phyloP scores from a whole-genome alignment of 37 sponge, comb jelly and placozoan species.

The Amphimedon queenslandica region DNA sequence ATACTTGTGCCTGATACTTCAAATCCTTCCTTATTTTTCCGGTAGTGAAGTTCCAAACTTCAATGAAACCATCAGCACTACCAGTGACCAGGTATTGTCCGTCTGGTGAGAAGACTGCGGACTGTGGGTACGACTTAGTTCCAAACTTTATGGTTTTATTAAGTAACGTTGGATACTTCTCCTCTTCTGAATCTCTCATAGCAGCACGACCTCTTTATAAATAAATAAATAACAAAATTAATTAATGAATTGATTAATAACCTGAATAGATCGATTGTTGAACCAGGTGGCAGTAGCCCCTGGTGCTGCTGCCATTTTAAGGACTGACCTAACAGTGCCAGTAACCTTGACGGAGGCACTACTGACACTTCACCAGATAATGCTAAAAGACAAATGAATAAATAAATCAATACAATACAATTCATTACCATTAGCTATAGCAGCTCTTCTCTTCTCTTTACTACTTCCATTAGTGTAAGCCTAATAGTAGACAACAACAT shows the following conservation, averaged over 20 bases:
- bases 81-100: conserved; percentile 98
- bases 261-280: conserved; percentile 65
- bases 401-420: too few species aligned
- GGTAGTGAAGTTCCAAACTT: conserved; percentile 99
- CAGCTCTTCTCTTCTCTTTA: conserved; percentile 89
- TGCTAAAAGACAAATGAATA: conserved; percentile 22
- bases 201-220: conserved; percentile 74
- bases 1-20: conserved; percentile 94
- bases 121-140: conserved; percentile 86
- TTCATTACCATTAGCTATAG: conserved; percentile 88
- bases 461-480: conserved; percentile 96
- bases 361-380: conserved; percentile 96
- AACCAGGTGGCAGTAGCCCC: conserved; percentile 77
- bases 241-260: background rate
- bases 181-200: conserved; percentile 87
- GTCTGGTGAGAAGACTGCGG: conserved; percentile 90
- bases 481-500: too few species aligned
- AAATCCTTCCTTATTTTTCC: conserved; percentile 98
- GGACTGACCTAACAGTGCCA: conserved; percentile 91
- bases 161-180: conserved; percentile 90
- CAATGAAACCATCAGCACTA: conserved; percentile 94
- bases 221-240: background rate
- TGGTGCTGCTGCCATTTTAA: conserved; percentile 99
- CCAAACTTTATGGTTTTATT: conserved; percentile 93
- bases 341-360: conserved; percentile 90